Conservation (phyloP, 2,113 vertebrate species). For the Polyodon spathula region DNA sequence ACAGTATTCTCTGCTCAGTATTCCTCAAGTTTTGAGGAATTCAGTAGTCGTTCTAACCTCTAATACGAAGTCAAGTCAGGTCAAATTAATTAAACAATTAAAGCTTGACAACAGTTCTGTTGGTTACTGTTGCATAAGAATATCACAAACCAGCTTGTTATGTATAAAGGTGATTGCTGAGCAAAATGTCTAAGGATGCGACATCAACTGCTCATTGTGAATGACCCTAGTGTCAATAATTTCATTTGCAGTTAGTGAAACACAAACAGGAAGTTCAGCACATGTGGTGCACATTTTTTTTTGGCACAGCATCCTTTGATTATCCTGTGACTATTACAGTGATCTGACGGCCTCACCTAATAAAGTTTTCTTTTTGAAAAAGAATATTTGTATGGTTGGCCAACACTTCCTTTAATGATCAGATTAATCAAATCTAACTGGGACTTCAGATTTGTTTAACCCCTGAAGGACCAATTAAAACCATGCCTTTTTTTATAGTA, state of each 20-base stretch:
- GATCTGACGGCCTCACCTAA: conserved; percentile 50
- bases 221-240: conserved; percentile 39
- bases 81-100: conserved; percentile 9
- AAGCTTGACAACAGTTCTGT: conserved; percentile 26
- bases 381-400: too few species aligned
- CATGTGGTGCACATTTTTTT: conserved; percentile 58
- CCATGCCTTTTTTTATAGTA: too few species aligned
- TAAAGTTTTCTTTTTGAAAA: neutral
- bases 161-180: neutral
- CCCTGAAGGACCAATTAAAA: too few species aligned
- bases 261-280: conserved; percentile 41
- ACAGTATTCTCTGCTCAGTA: too few species aligned
- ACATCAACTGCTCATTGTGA: neutral
- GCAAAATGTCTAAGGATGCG: neutral
- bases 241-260: conserved; percentile 30
- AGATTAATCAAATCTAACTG: too few species aligned
- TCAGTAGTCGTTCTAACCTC: too few species aligned
- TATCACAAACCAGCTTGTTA: conserved; percentile 32
- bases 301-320: conserved; percentile 45
- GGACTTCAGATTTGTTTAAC: too few species aligned
- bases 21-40: too few species aligned
- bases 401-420: too few species aligned
- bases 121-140: conserved; percentile 12
- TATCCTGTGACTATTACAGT: conserved; percentile 48
- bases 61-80: too few species aligned